Conservation (phyloP, 2,888 invertebrate genomes). For the Orchesellides sinensis region DNA sequence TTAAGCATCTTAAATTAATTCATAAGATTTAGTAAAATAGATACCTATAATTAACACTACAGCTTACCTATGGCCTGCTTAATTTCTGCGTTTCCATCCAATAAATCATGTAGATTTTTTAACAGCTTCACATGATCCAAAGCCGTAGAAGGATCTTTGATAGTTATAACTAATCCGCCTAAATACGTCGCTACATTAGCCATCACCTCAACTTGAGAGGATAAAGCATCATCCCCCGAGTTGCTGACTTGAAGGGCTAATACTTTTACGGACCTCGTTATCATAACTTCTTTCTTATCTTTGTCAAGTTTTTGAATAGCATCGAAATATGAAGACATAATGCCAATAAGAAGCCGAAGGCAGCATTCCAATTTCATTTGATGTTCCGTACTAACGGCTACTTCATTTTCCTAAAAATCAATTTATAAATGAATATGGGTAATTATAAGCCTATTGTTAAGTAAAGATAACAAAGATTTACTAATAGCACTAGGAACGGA, state of each 20-base stretch:
- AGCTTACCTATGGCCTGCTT: slow-evolving; percentile 48
- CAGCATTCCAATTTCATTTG: slow-evolving; percentile 50
- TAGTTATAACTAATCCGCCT: slow-evolving; percentile 3
- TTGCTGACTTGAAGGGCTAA: background rate
- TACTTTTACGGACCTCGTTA: background rate
- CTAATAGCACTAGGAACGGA: background rate
- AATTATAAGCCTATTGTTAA: too few species aligned
- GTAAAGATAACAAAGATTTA: too few species aligned
- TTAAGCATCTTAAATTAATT: background rate
- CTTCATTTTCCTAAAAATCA: slow-evolving; percentile 14
- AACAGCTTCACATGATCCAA: slow-evolving; percentile 65
- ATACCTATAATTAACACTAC: background rate
- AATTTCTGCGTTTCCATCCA: slow-evolving; percentile 27
- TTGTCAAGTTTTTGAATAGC: slow-evolving; percentile 32
- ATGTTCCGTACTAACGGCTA: background rate
- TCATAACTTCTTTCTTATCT: background rate
- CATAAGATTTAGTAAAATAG: background rate
- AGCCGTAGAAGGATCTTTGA: slow-evolving; percentile 51
- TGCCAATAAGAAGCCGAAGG: slow-evolving; percentile 43
- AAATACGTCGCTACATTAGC: slow-evolving; percentile 42
- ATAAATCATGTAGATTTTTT: slow-evolving; percentile 58
- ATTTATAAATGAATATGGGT: background rate
- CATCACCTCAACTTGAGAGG: slow-evolving; percentile 14
- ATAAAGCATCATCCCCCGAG: background rate
- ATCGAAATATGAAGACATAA: slow-evolving; percentile 50